Evolutionary conservation across 2,888 invertebrate genomes (phyloP).

Genomic region (Sphaeridia pumilis): DNA sequence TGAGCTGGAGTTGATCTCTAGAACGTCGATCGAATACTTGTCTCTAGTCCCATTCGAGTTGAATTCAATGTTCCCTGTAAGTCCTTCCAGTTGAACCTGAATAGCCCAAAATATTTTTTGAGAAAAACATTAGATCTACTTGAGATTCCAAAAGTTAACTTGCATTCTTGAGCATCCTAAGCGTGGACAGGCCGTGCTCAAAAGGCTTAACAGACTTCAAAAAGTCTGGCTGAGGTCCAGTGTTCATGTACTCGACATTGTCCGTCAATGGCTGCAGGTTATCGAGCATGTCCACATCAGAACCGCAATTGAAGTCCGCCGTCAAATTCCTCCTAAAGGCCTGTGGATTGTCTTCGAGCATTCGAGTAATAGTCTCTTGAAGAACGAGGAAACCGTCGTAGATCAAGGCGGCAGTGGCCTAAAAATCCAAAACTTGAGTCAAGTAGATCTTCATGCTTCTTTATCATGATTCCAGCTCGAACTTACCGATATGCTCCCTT

Average conservation of each 20-base stretch:
- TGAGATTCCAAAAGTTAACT: background rate
- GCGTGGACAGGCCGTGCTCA: conserved; percentile 76
- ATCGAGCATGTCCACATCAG: conserved; percentile 41
- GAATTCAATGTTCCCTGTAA: conserved; percentile 82
- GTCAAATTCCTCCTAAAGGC: conserved; percentile 51
- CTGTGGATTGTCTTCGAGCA: conserved; percentile 73
- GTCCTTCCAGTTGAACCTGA: conserved; percentile 78
- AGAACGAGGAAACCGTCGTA: conserved; percentile 89
- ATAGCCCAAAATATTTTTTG: no score
- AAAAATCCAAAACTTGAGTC: no score
- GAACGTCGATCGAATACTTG: conserved; percentile 78
- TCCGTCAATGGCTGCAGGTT: background rate
- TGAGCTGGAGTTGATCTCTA: conserved; percentile 68
- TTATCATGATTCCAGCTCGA: no score
- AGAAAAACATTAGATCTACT: background rate
- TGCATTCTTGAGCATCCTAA: conserved; percentile 10
- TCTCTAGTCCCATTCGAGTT: conserved; percentile 76
- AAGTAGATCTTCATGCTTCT: no score
- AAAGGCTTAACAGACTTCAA: conserved; percentile 67
- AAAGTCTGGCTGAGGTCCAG: conserved; percentile 59
- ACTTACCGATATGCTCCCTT: conserved; percentile 58
- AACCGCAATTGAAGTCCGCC: conserved; percentile 44
- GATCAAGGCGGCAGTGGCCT: conserved; percentile 91
- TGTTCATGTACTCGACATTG: conserved; percentile 4
- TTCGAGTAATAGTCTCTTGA: conserved; percentile 77